phyloP scores from a whole-genome alignment of 2,888 invertebrate genomes.

The Flabesymbios commensalis region DNA sequence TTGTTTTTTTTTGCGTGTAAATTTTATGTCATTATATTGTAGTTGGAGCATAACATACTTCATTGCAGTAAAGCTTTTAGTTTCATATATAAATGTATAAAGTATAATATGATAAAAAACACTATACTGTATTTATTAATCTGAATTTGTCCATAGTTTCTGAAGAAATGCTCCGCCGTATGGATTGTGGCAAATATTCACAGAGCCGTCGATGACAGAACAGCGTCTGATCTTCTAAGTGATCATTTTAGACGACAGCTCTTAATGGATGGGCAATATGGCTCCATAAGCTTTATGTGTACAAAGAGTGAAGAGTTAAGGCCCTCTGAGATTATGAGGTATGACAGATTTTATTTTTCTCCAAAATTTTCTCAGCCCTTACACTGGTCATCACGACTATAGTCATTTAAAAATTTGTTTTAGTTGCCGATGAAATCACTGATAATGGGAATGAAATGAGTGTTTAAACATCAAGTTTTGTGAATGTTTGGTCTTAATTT shows the following conservation, averaged over 20 bases:
- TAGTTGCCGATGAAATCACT: too few species aligned
- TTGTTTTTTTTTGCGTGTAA: too few species aligned
- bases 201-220: slow-evolving; percentile 46
- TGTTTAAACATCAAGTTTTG: too few species aligned
- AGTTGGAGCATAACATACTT: too few species aligned
- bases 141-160: slow-evolving; percentile 35
- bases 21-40: too few species aligned
- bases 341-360: neutral
- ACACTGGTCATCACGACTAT: too few species aligned
- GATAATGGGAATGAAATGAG: too few species aligned
- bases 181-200: slow-evolving; percentile 47
- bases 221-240: slow-evolving; percentile 44
- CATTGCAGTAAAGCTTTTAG: too few species aligned
- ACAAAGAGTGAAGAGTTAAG: slow-evolving; percentile 41
- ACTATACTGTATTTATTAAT: neutral
- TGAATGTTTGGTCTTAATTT: too few species aligned
- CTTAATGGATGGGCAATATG: slow-evolving; percentile 50
- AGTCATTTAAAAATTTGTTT: too few species aligned
- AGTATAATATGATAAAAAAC: neutral
- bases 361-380: neutral
- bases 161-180: slow-evolving; percentile 47
- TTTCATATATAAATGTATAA: neutral
- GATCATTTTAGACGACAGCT: slow-evolving; percentile 48
- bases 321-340: slow-evolving; percentile 46
- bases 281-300: slow-evolving; percentile 45